Evolutionary conservation across 2,797 vertebrate species (phyloP).

Genomic region (Tiaroga cobitis): DNA sequence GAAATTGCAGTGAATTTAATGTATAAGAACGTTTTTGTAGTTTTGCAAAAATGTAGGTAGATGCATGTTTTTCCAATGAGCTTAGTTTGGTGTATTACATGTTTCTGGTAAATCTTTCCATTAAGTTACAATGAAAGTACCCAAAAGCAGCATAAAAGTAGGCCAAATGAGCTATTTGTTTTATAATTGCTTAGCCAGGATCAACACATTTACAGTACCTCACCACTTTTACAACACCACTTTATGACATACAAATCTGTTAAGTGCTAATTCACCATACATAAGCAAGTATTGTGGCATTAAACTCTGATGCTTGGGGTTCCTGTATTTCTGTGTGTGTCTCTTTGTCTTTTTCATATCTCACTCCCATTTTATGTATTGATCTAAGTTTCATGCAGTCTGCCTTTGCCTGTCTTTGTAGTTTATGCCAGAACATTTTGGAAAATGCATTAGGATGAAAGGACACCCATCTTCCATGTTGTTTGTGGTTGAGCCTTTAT

Average conservation of each 20-base stretch:
- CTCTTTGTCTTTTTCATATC: slow-evolving; percentile 5
- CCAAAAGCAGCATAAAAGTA: neutral
- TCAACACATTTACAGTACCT: neutral
- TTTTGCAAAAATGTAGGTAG: neutral
- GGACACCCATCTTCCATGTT: neutral
- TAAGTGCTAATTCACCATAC: neutral
- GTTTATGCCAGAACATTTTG: slow-evolving; percentile 16
- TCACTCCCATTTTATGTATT: slow-evolving; percentile 7
- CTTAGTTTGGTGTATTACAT: neutral
- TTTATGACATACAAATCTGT: slow-evolving; percentile 21
- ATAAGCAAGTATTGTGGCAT: neutral
- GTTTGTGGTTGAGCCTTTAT: neutral
- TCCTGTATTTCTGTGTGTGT: neutral
- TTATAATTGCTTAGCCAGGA: neutral
- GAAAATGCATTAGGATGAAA: slow-evolving; percentile 2
- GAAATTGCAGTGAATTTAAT: neutral
- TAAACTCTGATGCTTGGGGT: neutral
- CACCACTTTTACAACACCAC: neutral
- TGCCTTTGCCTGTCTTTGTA: slow-evolving; percentile 10
- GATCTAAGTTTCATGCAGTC: neutral
- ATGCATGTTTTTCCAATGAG: neutral
- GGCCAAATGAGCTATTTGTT: neutral
- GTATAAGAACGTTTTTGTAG: neutral
- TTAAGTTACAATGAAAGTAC: neutral
- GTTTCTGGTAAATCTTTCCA: slow-evolving; percentile 2